phyloP scores from a whole-genome alignment of 2,113 vertebrate species.

The Pithys albifrons region DNA sequence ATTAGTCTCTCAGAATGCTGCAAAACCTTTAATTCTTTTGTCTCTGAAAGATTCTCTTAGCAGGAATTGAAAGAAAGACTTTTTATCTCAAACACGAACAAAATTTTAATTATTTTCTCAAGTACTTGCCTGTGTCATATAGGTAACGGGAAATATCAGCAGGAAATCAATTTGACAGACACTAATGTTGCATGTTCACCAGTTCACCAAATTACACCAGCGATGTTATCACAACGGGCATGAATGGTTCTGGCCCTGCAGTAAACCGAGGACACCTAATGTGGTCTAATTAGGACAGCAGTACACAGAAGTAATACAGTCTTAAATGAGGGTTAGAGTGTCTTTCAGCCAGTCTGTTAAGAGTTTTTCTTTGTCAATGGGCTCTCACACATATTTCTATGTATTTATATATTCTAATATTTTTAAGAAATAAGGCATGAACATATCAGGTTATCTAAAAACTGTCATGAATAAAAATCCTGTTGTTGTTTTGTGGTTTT shows the following conservation, averaged over 20 bases:
- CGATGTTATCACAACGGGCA: background rate
- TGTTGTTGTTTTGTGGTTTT: background rate
- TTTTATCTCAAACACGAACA: background rate
- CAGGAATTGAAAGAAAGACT: conserved; percentile 4
- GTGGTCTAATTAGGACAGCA: conserved; percentile 42
- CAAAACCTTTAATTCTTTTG: conserved; percentile 35
- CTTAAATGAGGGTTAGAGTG: conserved; percentile 28
- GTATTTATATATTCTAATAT: background rate
- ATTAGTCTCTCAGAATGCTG: conserved; percentile 23
- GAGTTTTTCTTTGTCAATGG: background rate
- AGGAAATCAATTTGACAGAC: conserved; percentile 41
- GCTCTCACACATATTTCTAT: background rate
- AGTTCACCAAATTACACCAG: conserved; percentile 14
- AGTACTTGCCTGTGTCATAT: background rate
- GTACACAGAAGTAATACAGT: conserved; percentile 4
- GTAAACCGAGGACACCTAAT: conserved; percentile 19
- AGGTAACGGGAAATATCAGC: background rate
- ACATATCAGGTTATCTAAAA: background rate
- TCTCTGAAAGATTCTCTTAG: conserved; percentile 11
- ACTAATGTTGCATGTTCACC: conserved; percentile 16
- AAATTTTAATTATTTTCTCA: conserved; percentile 52
- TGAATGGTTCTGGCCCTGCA: conserved; percentile 2
- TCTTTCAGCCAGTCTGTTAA: background rate
- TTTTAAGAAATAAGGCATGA: background rate
- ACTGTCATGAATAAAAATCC: background rate